A percentile compares a stretch with the other conserved stretches of the same genome.
These are phyloP conservation scores for Astreopora myriophthalma DNA, from an alignment of 64 coral and sea anemone genomes.

Conservation along the genomic window DNA sequence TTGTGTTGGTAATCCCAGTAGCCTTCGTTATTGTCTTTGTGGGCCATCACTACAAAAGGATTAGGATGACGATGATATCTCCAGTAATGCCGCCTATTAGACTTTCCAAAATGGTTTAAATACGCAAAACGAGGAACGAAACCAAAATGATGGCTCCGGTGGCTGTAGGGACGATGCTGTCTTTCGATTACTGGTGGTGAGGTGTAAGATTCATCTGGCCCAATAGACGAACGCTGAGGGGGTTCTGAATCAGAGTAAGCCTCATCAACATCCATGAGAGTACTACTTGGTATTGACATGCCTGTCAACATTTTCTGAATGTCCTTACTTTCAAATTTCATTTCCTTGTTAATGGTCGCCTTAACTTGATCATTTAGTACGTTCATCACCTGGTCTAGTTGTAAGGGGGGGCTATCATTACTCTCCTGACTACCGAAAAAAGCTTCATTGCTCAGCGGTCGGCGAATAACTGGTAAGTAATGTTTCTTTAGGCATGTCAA, in stretches of 20 bases:
- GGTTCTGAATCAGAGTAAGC: not conserved
- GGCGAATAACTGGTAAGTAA: not conserved
- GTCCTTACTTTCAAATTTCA: constrained; percentile 36
- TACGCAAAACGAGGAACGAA: not conserved
- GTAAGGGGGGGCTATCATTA: not conserved
- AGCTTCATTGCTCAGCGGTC: not conserved
- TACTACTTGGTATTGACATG: constrained; percentile 13
- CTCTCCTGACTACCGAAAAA: not conserved
- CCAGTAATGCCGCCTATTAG: constrained; percentile 15
- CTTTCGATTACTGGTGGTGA: not conserved
- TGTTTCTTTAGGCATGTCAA: constrained; percentile 30
- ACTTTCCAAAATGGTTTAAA: not conserved
- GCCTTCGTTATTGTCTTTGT: constrained; percentile 23
- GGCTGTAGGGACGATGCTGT: not conserved
- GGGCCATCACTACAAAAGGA: constrained; percentile 32
- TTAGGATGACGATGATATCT: not conserved
- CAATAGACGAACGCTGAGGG: not conserved
- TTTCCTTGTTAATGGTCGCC: constrained; percentile 36
- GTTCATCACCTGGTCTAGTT: constrained; percentile 32
- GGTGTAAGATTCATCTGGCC: not conserved
- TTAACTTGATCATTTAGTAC: constrained; percentile 43
- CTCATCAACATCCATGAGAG: constrained; percentile 25
- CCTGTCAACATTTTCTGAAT: constrained; percentile 25
- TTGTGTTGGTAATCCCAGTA: constrained; percentile 49
- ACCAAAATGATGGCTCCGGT: not conserved